These are phyloP conservation scores for Elephantulus edwardii DNA, from an alignment of 2,113 vertebrate genomes.

Conservation along the genomic window DNA sequence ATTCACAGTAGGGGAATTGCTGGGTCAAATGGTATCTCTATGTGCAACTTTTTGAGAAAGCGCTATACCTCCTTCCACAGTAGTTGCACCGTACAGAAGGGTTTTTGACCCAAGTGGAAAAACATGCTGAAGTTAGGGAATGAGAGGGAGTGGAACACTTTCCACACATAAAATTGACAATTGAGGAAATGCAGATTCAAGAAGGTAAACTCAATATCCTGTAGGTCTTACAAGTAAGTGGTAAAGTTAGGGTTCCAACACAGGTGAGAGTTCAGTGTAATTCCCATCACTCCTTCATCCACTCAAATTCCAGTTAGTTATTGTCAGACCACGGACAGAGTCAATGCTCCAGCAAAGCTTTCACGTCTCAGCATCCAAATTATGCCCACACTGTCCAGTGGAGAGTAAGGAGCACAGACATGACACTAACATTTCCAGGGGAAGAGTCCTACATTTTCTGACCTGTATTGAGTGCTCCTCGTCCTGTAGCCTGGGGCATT, in stretches of 20 bases:
- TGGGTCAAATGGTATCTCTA: no score
- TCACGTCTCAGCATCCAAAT: not conserved
- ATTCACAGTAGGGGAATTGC: no score
- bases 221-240: not conserved
- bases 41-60: no score
- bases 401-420: not conserved
- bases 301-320: not conserved
- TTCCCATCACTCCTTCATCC: not conserved
- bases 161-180: not conserved
- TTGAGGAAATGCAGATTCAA: not conserved
- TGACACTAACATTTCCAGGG: not conserved
- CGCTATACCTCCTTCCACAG: no score
- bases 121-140: no score
- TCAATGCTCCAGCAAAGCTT: not conserved
- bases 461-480: not conserved
- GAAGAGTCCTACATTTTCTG: not conserved
- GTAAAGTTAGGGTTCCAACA: not conserved
- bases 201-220: not conserved
- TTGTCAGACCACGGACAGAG: not conserved
- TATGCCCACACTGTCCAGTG: not conserved
- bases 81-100: no score
- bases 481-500: not conserved
- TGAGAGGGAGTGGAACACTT: no score
- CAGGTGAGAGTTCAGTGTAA: not conserved
- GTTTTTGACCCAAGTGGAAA: not conserved